Evolutionary conservation across 2,113 vertebrate species (phyloP).

Genomic region (Ptilonorhynchus violaceus): DNA sequence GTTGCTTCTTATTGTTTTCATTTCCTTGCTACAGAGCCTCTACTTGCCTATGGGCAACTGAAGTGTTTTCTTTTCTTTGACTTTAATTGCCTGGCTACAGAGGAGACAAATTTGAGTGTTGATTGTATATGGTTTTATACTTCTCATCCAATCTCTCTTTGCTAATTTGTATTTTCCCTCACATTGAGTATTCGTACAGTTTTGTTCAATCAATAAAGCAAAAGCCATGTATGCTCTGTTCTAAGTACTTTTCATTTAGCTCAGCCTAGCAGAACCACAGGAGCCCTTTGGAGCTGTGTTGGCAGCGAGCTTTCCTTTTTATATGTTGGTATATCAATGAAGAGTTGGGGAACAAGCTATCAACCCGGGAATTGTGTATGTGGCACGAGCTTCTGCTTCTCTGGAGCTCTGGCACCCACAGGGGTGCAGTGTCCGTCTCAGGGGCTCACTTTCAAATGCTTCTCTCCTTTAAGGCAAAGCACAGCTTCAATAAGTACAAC

Average conservation of each 20-base stretch:
- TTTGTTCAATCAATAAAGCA: neutral
- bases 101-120: neutral
- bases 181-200: neutral
- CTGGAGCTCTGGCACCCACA: neutral
- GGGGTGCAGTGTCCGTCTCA: neutral
- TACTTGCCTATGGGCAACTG: neutral
- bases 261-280: neutral
- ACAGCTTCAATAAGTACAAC: neutral
- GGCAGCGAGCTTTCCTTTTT: neutral
- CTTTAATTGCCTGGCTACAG: neutral
- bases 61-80: neutral
- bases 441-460: neutral
- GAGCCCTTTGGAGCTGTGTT: neutral
- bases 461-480: neutral
- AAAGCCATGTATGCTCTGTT: neutral
- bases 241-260: neutral
- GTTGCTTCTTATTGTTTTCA: neutral
- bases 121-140: neutral
- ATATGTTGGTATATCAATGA: neutral
- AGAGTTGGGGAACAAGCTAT: neutral
- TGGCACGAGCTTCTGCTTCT: neutral
- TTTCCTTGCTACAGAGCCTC: neutral
- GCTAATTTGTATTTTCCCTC: neutral
- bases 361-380: neutral
- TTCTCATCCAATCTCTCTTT: neutral